Conservation (phyloP, 2,797 vertebrate species). For the Pagetopsis macropterus region DNA sequence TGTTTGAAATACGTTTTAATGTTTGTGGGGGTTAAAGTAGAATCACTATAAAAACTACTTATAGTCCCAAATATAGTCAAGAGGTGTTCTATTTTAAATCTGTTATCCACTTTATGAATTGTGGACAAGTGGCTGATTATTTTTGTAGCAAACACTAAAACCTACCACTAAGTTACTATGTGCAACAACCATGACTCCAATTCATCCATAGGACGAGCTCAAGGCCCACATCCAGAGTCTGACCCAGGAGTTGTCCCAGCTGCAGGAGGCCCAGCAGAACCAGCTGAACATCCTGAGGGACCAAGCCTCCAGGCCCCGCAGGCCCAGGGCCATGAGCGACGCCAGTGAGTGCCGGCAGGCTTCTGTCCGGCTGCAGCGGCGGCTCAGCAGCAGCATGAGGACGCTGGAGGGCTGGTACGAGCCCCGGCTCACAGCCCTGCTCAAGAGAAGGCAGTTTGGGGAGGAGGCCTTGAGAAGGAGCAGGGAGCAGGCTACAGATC, state of each 20-base stretch:
- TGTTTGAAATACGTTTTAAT: no score
- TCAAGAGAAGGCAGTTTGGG: conserved; percentile 84
- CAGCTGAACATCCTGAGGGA: conserved; percentile 80
- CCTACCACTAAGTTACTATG: background rate
- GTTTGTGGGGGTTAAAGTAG: no score
- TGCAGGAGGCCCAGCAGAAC: conserved; percentile 81
- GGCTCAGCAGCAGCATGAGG: conserved; percentile 83
- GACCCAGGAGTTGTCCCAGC: conserved; percentile 79
- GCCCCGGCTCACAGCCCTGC: conserved; percentile 86
- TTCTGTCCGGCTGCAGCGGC: conserved; percentile 86
- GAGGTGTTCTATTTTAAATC: background rate
- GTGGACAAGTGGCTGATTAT: background rate
- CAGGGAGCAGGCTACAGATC: conserved; percentile 82
- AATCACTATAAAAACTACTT: no score
- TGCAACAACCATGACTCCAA: background rate
- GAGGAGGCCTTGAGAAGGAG: conserved; percentile 84
- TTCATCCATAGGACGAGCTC: conserved; percentile 77
- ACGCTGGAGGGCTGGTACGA: conserved; percentile 89
- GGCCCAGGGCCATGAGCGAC: conserved; percentile 83
- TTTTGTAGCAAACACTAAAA: background rate
- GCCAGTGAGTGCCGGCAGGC: conserved; percentile 87
- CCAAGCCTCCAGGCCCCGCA: conserved; percentile 62
- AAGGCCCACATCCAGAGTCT: conserved; percentile 80
- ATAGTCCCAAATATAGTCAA: no score
- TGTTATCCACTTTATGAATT: background rate